Base-by-base conservation (phyloP, 2,888 invertebrate genomes). In the Dryadula phaetusa region DNA sequence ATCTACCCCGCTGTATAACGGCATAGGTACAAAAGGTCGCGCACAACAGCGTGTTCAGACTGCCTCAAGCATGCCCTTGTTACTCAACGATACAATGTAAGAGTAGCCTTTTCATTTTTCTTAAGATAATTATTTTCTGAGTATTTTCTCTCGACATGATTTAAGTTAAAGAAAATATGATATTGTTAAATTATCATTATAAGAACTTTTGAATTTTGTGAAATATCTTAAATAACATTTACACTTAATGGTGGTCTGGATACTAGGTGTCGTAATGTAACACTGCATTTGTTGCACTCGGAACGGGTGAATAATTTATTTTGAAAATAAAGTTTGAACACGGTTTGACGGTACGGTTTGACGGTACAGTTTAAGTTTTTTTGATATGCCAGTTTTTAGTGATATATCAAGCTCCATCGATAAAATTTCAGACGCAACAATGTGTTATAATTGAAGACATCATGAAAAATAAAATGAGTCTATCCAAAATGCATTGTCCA, bases 1-100 rank as follows among this genome's bases (percentile, higher is more conserved):
- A 67, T 54, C 49, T 61, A 49, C 64, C 34, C 34, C 58, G 20
- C 64, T 62, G 47, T 60, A 58, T 58, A 60, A 49, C 16, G 34
- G 49, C 64, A 60, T 47, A 49, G 60, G 56, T 67, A 70, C 44
- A 70, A 64, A 70, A 70, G 67, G 67, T 67, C 64, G 61, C 60
- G 53, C 25, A 47, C 60, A 47, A 40, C 37, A 64, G 46, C 47
- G 40, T 64, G 64, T 58, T 46, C 49, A 64, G 64, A 64, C 5
- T 58, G 47, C 54, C 58, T 46, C 64, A 64, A 64, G 64, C 54
- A 56, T 58, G 37, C 64, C 56, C 64, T 49, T 28, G 40, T 49
- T 58, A 25, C 53, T 64, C 64, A 25, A 44, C 32, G 64, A 47
- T 49, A 64, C 58, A 64, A 49, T 40, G 22, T 37, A 49, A 20